A percentile compares a stretch with the other conserved stretches of the same genome.
These are phyloP conservation scores for Didymodactylos carnosus DNA, from an alignment of 2,888 invertebrate genomes.

Conservation along the genomic window DNA sequence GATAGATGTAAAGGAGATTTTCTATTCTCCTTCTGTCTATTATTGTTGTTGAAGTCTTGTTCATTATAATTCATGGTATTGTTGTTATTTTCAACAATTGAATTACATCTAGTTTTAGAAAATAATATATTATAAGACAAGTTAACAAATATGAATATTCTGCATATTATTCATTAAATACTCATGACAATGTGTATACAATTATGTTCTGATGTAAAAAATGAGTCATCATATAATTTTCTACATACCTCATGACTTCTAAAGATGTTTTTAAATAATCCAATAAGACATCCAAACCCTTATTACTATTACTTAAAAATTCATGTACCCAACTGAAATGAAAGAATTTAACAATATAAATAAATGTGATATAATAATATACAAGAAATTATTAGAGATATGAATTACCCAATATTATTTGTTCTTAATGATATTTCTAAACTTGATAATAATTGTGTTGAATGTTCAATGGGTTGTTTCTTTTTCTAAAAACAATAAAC, in stretches of 20 bases:
- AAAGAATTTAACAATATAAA: constrained; percentile 13
- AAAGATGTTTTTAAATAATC: constrained; percentile 46
- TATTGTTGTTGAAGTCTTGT: too few species aligned
- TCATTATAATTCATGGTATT: too few species aligned
- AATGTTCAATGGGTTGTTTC: constrained; percentile 57
- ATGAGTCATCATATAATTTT: too few species aligned
- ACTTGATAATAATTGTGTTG: constrained; percentile 89
- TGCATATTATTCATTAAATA: too few species aligned
- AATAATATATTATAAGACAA: too few species aligned
- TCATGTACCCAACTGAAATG: constrained; percentile 79
- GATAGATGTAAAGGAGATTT: too few species aligned
- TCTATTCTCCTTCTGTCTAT: too few species aligned
- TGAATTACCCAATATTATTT: constrained; percentile 85
- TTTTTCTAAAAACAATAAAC: constrained; percentile 16
- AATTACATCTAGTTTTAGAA: too few species aligned
- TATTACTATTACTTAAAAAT: constrained; percentile 83
- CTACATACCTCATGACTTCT: constrained; percentile 5
- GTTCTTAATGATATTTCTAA: constrained; percentile 93
- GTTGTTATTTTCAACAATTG: too few species aligned
- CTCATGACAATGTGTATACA: too few species aligned
- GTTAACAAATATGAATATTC: too few species aligned
- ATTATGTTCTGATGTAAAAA: too few species aligned
- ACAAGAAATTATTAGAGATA: background rate
- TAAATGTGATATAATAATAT: background rate
- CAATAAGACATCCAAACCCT: constrained; percentile 81